Percentiles rank a stretch among this genome's conserved stretches.
Conservation (phyloP, 2,113 vertebrate genomes). For the Corvus hawaiiensis region DNA sequence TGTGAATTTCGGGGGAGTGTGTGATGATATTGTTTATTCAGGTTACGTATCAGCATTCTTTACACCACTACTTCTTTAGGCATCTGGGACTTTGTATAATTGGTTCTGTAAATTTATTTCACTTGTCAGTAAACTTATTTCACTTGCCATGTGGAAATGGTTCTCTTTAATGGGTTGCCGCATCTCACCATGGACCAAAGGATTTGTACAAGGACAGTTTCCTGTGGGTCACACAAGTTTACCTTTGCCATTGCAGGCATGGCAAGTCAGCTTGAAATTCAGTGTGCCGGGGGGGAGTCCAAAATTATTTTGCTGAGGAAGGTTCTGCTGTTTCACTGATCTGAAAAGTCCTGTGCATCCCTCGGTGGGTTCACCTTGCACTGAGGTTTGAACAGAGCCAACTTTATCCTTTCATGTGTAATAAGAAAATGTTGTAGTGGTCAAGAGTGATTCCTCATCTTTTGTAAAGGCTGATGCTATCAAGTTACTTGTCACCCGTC, state of each 20-base stretch:
- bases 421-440: not conserved
- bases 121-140: not conserved
- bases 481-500: not conserved
- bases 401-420: accelerated
- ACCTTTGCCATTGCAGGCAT: not conserved
- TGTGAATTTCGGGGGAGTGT: not conserved
- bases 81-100: not conserved
- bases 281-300: not conserved
- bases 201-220: not conserved
- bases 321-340: not conserved
- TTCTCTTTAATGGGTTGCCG: not conserved
- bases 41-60: not conserved
- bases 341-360: not conserved
- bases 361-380: not conserved
- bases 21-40: not conserved
- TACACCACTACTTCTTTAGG: not conserved
- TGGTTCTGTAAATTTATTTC: not conserved
- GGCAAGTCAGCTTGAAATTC: not conserved
- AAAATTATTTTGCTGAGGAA: not conserved
- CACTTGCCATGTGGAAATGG: not conserved
- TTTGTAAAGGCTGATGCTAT: not conserved
- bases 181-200: not conserved
- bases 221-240: not conserved
- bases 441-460: not conserved
- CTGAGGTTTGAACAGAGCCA: not conserved